Evolutionary conservation across 2,888 invertebrate species (phyloP).

Genomic region (Drosophila monieri): DNA sequence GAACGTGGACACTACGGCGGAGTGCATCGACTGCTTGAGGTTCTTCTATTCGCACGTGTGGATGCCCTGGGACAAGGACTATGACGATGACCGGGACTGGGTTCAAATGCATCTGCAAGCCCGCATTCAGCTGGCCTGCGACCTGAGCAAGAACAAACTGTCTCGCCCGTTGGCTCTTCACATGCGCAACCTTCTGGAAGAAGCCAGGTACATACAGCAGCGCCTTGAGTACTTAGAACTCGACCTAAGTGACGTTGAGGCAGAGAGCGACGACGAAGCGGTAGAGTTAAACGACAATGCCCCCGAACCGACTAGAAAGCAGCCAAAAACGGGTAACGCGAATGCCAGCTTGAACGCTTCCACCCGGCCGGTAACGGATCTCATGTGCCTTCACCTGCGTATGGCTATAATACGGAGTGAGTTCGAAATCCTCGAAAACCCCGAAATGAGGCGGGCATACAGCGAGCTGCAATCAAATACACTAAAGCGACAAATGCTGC

Average conservation of each 20-base stretch:
- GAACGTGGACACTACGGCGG: constrained; percentile 85
- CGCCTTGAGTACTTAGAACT: constrained; percentile 84
- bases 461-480: constrained; percentile 77
- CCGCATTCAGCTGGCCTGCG: constrained; percentile 86
- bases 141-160: constrained; percentile 85
- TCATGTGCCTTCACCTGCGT: constrained; percentile 86
- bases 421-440: constrained; percentile 86
- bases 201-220: constrained; percentile 85
- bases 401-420: constrained; percentile 86
- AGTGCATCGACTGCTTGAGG: constrained; percentile 86
- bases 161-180: constrained; percentile 85
- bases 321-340: constrained; percentile 51
- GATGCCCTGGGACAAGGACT: constrained; percentile 88
- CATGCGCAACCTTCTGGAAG: constrained; percentile 85
- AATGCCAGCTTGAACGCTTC: constrained; percentile 78
- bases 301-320: constrained; percentile 49
- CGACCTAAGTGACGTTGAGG: constrained; percentile 81
- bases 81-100: constrained; percentile 86
- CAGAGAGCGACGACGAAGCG: constrained; percentile 72
- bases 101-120: constrained; percentile 85
- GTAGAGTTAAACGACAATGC: constrained; percentile 55
- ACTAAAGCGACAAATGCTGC: constrained; percentile 45
- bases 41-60: constrained; percentile 87
- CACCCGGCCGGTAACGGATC: constrained; percentile 83
- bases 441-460: constrained; percentile 85